These are phyloP conservation scores for Drosophila atripex DNA, from an alignment of 2,888 invertebrate species.

Conservation along the genomic window DNA sequence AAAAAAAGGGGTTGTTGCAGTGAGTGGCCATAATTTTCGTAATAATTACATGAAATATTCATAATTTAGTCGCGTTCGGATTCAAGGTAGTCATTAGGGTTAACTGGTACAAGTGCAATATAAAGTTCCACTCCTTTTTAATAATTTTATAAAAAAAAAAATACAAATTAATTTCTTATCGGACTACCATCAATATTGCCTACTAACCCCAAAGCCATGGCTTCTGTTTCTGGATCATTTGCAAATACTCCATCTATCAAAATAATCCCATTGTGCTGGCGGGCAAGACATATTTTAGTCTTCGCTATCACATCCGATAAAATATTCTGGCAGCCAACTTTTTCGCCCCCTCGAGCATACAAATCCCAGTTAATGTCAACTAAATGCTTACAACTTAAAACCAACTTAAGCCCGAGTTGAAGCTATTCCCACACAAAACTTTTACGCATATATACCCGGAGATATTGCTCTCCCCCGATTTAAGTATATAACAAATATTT, in stretches of 20 bases:
- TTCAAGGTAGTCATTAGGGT: background rate
- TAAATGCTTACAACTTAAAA: slow-evolving; percentile 78
- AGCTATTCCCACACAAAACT: slow-evolving; percentile 47
- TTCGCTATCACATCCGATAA: slow-evolving; percentile 29
- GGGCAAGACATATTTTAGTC: slow-evolving; percentile 24
- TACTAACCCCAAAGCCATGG: background rate
- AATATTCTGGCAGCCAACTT: slow-evolving; percentile 31
- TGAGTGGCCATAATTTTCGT: slow-evolving; percentile 14
- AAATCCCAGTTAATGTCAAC: slow-evolving; percentile 75
- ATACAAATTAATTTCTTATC: background rate
- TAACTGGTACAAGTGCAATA: too few species aligned
- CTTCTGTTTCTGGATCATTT: background rate
- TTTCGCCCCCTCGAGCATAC: slow-evolving; percentile 28
- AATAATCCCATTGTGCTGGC: slow-evolving; percentile 21
- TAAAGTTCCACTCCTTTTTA: too few species aligned
- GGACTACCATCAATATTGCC: background rate
- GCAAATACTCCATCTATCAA: slow-evolving; percentile 29
- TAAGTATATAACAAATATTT: slow-evolving; percentile 62
- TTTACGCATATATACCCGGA: slow-evolving; percentile 34
- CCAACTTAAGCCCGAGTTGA: slow-evolving; percentile 75
- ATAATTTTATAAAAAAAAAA: background rate
- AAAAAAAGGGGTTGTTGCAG: slow-evolving; percentile 27
- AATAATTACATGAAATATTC: slow-evolving; percentile 24
- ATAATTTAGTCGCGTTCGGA: background rate
- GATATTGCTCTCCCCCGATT: slow-evolving; percentile 16